Percentiles rank a stretch among this genome's conserved stretches.
These are phyloP conservation scores for Baryphthengus martii DNA, from an alignment of 2,113 vertebrate species.

Conservation along the genomic window DNA sequence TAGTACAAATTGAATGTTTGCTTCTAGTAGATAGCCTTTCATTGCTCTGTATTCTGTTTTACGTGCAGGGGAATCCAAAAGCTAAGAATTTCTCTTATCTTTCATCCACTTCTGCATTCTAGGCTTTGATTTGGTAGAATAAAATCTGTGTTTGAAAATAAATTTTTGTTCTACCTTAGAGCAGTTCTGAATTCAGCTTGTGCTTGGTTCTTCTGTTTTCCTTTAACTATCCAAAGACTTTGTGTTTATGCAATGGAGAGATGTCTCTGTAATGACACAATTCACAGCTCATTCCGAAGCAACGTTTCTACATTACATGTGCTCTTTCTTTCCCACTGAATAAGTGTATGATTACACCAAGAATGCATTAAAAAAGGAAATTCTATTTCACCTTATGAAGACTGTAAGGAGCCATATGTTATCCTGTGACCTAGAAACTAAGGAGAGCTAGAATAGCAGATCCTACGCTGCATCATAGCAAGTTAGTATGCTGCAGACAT, in stretches of 20 bases:
- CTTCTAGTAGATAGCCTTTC: not conserved
- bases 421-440: not conserved
- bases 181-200: not conserved
- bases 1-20: constrained; percentile 40
- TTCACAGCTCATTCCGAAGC: not conserved
- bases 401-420: not conserved
- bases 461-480: not conserved
- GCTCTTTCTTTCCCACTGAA: not conserved
- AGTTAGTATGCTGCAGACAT: not conserved
- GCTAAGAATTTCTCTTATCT: not conserved
- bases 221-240: not conserved
- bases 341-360: not conserved
- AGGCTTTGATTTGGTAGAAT: not conserved
- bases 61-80: not conserved
- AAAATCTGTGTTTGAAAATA: not conserved
- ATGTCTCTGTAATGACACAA: not conserved
- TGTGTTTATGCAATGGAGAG: not conserved
- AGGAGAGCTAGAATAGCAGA: not conserved
- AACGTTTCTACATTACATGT: not conserved
- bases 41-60: not conserved
- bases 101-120: not conserved
- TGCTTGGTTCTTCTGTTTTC: not conserved
- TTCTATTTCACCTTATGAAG: not conserved
- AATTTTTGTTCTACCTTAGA: not conserved
- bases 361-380: not conserved